phyloP scores from a whole-genome alignment of 2,797 vertebrate genomes.

The Chaetodon trifasciatus region DNA sequence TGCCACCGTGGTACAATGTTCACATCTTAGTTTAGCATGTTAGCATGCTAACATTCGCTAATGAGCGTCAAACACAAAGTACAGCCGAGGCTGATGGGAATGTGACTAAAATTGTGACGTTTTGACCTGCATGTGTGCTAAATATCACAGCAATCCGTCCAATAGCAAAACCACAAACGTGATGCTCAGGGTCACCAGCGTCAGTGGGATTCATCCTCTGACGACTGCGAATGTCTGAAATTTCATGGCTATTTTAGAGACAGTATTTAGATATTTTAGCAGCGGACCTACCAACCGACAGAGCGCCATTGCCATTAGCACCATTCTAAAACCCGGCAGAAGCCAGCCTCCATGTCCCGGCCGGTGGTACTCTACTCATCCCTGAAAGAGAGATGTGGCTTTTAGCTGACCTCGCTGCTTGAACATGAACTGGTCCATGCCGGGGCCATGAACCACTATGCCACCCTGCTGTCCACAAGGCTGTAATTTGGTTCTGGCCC shows the following conservation, averaged over 20 bases:
- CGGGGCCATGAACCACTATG: constrained; percentile 1
- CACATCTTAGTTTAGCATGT: too few species aligned
- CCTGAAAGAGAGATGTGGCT: constrained; percentile 39
- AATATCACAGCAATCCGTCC: too few species aligned
- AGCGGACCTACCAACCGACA: not conserved
- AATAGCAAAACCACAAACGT: not conserved
- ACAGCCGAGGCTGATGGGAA: too few species aligned
- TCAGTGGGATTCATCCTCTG: not conserved
- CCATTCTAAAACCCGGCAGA: too few species aligned
- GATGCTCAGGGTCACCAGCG: not conserved
- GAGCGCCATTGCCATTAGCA: not conserved
- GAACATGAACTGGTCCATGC: constrained; percentile 37
- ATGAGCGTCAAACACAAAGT: too few species aligned
- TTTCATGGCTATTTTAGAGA: not conserved
- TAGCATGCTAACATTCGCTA: too few species aligned
- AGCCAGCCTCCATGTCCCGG: not conserved
- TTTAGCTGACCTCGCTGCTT: constrained; percentile 23
- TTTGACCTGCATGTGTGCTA: too few species aligned
- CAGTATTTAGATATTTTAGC: not conserved
- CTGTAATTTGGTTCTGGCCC: constrained; percentile 32
- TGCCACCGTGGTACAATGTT: too few species aligned
- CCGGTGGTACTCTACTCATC: constrained; percentile 19
- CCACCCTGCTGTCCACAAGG: constrained; percentile 28
- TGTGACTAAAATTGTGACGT: too few species aligned
- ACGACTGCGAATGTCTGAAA: not conserved